Percentiles rank a stretch among this genome's conserved stretches.
phyloP scores from a whole-genome alignment of 2,888 invertebrate genomes.

The Dusona sp. region DNA sequence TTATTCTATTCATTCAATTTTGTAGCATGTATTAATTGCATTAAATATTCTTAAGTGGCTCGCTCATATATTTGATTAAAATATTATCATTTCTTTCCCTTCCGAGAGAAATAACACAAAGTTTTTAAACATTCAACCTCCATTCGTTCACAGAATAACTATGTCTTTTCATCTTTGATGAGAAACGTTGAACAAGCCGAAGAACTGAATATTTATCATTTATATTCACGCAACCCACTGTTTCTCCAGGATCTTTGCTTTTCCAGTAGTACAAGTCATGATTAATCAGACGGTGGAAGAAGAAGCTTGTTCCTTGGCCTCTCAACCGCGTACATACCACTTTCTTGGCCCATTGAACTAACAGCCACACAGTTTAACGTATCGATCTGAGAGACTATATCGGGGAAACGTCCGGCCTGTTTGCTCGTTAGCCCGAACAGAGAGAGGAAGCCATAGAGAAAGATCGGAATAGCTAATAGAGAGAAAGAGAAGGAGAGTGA shows the following conservation, averaged over 20 bases:
- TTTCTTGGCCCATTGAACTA: conserved; percentile 20
- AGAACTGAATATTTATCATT: neutral
- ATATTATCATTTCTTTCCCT: too few relatives aligned
- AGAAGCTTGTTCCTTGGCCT: conserved; percentile 28
- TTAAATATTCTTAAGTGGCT: too few relatives aligned
- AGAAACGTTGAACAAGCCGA: neutral
- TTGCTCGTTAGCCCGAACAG: conserved; percentile 49
- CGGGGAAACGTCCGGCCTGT: conserved; percentile 44
- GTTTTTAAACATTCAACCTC: neutral
- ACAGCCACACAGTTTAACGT: conserved; percentile 31
- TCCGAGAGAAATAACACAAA: neutral
- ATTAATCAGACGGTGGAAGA: conserved; percentile 35
- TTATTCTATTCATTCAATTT: neutral
- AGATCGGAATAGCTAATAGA: neutral
- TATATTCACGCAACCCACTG: neutral
- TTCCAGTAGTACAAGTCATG: conserved; percentile 50
- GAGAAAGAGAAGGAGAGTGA: neutral
- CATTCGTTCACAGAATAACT: neutral
- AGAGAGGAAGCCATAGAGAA: conserved; percentile 14
- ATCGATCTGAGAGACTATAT: conserved; percentile 50
- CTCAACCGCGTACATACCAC: neutral
- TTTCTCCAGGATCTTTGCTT: neutral
- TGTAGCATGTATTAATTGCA: too few relatives aligned
- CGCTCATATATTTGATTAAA: too few relatives aligned
- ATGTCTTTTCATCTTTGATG: neutral